These are phyloP conservation scores for Synergus japonicus DNA, from an alignment of 2,888 invertebrate genomes.

Conservation along the genomic window DNA sequence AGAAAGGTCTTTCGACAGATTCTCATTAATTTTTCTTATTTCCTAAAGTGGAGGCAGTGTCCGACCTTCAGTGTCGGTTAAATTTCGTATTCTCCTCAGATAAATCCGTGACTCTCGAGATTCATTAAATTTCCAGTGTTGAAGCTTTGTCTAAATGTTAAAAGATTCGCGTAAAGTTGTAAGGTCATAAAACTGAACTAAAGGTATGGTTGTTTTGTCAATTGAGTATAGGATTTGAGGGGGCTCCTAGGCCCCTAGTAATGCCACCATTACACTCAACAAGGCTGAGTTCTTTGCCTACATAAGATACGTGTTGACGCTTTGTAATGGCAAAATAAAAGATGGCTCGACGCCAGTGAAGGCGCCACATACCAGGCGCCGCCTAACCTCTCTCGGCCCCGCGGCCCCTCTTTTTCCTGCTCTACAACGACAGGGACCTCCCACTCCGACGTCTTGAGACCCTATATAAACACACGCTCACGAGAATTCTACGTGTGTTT, in stretches of 20 bases:
- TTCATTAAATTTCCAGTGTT: background rate
- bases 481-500: background rate
- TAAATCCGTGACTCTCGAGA: background rate
- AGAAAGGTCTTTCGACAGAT: background rate
- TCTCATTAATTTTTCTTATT: background rate
- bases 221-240: background rate
- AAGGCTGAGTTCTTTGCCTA: slow-evolving; percentile 50
- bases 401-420: slow-evolving; percentile 19
- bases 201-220: background rate
- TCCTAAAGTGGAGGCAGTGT: background rate
- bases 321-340: slow-evolving; percentile 73
- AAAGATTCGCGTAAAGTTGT: background rate
- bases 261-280: background rate
- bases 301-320: slow-evolving; percentile 70
- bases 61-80: background rate
- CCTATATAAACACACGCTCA: background rate
- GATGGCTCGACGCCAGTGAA: slow-evolving; percentile 75
- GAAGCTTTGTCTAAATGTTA: background rate
- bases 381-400: slow-evolving; percentile 65
- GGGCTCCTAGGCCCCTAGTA: background rate
- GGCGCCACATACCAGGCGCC: slow-evolving; percentile 76
- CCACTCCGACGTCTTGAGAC: slow-evolving; percentile 2
- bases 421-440: slow-evolving; percentile 21
- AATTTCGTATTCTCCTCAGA: background rate
- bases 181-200: background rate